A percentile compares a stretch with the other conserved stretches of the same genome.
Evolutionary conservation across 2,888 invertebrate genomes (phyloP).

Genomic region (Noctua pronuba): DNA sequence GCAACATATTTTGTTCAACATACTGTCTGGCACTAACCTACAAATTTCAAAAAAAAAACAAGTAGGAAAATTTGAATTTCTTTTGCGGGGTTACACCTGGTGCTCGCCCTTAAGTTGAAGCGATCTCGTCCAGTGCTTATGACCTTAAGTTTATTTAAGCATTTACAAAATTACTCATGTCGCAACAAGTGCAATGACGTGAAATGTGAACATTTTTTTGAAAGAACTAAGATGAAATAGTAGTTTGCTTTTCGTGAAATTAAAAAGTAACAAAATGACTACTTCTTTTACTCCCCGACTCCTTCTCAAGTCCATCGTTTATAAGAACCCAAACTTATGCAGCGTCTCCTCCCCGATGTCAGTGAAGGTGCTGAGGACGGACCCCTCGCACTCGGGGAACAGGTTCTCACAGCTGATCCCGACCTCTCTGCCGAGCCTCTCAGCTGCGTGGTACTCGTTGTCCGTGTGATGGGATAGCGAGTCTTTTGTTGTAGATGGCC

Average conservation of each 20-base stretch:
- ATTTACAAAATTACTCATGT: not conserved
- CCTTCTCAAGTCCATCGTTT: not conserved
- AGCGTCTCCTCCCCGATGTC: constrained; percentile 86
- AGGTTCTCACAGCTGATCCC: constrained; percentile 89
- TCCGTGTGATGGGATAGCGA: constrained; percentile 91
- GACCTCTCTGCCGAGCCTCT: constrained; percentile 91
- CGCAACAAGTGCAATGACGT: not conserved
- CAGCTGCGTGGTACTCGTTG: constrained; percentile 94
- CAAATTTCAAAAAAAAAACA: too few relatives aligned
- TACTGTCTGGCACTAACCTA: too few relatives aligned
- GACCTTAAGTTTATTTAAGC: not conserved
- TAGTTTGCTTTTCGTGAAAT: not conserved
- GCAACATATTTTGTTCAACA: too few relatives aligned
- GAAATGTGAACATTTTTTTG: not conserved
- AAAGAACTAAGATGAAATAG: not conserved
- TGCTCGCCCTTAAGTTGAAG: not conserved
- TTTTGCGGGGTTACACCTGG: not conserved
- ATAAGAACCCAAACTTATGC: constrained; percentile 83
- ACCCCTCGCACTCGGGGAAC: constrained; percentile 92
- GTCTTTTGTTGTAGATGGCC: constrained; percentile 93
- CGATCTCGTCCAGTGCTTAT: not conserved
- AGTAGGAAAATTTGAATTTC: not conserved
- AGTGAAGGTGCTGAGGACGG: constrained; percentile 91
- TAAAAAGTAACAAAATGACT: not conserved
- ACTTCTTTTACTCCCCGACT: not conserved